A percentile compares a stretch with the other conserved stretches of the same genome.
Conservation (phyloP, 2,113 vertebrate genomes). For the Malaclemys terrapin region DNA sequence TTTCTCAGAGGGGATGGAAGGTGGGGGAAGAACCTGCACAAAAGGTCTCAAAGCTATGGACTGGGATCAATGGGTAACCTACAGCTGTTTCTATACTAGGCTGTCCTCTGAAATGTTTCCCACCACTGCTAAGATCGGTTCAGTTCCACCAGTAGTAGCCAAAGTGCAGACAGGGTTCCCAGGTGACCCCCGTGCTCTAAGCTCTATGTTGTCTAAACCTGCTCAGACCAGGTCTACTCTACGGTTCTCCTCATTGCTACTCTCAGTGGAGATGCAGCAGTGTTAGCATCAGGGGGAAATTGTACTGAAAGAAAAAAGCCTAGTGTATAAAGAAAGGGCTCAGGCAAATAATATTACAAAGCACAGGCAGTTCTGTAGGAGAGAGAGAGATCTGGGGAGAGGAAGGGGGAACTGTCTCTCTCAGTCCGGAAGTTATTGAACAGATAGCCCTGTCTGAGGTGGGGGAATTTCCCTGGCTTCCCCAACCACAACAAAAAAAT, state of each 20-base stretch:
- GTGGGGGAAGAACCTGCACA: neutral
- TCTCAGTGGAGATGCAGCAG: neutral
- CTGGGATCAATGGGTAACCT: neutral
- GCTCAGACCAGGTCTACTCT: rapidly evolving
- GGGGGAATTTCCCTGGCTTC: neutral
- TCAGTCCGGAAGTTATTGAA: constrained; percentile 27
- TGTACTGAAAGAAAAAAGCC: neutral
- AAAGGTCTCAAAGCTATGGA: rapidly evolving
- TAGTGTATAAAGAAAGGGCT: neutral
- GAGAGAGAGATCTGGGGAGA: neutral
- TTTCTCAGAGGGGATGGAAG: neutral
- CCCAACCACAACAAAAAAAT: neutral
- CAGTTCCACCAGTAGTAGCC: neutral
- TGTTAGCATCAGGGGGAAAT: neutral
- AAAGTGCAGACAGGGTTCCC: neutral
- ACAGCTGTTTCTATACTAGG: neutral
- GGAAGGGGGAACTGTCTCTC: constrained; percentile 8
- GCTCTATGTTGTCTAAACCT: neutral
- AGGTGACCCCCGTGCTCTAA: neutral
- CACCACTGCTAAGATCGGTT: neutral
- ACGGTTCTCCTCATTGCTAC: neutral
- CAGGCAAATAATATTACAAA: neutral
- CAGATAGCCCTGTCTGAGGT: neutral
- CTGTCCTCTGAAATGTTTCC: neutral
- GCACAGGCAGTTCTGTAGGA: neutral